Evolutionary conservation across 2,888 invertebrate species (phyloP), one percentile per base, ranked within the genome.

Genomic region (Tinea pellionella): DNA sequence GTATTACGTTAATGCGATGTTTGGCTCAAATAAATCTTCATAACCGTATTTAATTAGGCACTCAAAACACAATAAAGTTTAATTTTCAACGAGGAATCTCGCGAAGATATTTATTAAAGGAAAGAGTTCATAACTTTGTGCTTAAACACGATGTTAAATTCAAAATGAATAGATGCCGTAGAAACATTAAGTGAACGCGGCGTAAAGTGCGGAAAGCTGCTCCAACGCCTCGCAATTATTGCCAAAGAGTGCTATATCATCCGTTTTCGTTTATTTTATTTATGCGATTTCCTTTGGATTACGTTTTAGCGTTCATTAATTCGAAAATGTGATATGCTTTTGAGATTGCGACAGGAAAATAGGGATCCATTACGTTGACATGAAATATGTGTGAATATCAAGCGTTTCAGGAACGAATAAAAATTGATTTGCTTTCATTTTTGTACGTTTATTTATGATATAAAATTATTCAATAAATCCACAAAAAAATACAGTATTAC

Each of bases 81-180:
- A 57, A 57, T 57, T 57, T 57, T 11, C 16, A 32, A 32, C 19
- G 29, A n/a, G 15, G 75, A 79, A 76, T 78, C 72, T 69, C 67
- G 66, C 71, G 12, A 29, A 70, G 73, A 74, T 78, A 75, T 79
- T 77, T 75, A 76, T 74, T 66, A 71, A 72, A 68, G 56, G 62
- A 63, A 63, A 63, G 68, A 68, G 69, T 71, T 70, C 57, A 69
- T 68, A 74, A 74, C 71, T 73, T 72, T 67, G 66, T 67, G 64
- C 62, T 65, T 68, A 63, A 74, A 74, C 74, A 71, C 71, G 75
- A 71, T 72, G 75, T 75, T 78, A 70, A 74, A 77, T 80, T 79
- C 72, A 73, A 73, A 80, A 78, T 79, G 80, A 82, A 81, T 77
- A 76, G 76, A 70, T 75, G 65, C 65, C 64, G 70, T 70, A 74